Percentiles rank a stretch among this genome's conserved stretches.
Evolutionary conservation across 2,797 vertebrate species (phyloP).

Genomic region (Lates japonicus): DNA sequence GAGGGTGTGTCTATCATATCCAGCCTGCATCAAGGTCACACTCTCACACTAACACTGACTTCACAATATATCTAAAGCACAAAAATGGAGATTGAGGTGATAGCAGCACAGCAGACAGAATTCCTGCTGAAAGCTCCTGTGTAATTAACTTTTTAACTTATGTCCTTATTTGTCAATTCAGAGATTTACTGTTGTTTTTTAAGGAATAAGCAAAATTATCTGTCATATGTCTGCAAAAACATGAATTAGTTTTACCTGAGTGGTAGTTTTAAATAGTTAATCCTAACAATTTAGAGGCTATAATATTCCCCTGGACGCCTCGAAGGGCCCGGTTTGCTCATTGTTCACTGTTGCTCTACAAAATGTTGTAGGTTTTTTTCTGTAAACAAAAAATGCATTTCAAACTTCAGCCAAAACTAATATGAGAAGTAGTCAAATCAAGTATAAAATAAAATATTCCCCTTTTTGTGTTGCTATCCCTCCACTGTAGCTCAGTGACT

Average conservation of each 20-base stretch:
- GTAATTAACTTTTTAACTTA: neutral
- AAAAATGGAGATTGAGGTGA: slow-evolving; percentile 10
- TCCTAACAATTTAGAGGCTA: neutral
- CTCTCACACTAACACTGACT: slow-evolving; percentile 68
- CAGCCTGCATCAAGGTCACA: slow-evolving; percentile 60
- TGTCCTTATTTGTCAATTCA: neutral
- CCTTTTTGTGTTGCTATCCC: neutral
- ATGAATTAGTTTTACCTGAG: neutral
- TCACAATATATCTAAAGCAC: slow-evolving; percentile 28
- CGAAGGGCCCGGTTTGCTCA: neutral
- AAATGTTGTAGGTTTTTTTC: neutral
- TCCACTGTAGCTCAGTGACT: neutral
- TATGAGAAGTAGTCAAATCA: too few species aligned
- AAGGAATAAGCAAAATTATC: neutral
- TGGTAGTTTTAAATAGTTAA: neutral
- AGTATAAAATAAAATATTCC: neutral
- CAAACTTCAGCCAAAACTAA: neutral
- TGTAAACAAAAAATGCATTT: neutral
- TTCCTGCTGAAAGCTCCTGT: neutral
- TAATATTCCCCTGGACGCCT: neutral
- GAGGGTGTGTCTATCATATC: slow-evolving; percentile 67
- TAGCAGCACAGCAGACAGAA: neutral
- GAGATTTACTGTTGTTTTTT: neutral
- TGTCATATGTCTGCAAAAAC: too few species aligned
- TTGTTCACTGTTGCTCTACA: neutral